Conservation (phyloP, 2,888 invertebrate species). For the Drosophila lutescens region DNA sequence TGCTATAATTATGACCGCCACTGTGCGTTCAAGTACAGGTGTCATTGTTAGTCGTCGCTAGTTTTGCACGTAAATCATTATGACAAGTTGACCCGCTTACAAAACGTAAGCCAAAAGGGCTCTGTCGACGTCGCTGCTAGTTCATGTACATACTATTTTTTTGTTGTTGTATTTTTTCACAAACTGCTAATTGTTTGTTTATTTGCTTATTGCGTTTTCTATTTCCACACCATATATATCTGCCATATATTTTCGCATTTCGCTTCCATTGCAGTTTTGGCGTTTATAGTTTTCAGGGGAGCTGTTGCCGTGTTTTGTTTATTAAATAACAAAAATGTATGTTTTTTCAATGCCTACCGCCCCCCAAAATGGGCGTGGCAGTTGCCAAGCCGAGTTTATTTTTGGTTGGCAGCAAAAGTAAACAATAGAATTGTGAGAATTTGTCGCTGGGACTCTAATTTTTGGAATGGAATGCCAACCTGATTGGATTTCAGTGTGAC, state of each 20-base stretch:
- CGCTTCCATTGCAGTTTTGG: slow-evolving; percentile 19
- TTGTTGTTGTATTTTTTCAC: slow-evolving; percentile 22
- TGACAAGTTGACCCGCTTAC: slow-evolving; percentile 77
- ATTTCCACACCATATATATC: slow-evolving; percentile 21
- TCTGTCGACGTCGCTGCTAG: slow-evolving; percentile 27
- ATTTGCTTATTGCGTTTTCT: slow-evolving; percentile 61
- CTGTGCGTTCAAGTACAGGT: slow-evolving; percentile 55
- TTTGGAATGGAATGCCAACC: slow-evolving; percentile 25
- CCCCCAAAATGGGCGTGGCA: slow-evolving; percentile 1
- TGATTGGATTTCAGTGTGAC: slow-evolving; percentile 17
- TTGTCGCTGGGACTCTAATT: slow-evolving; percentile 12
- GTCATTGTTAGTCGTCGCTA: slow-evolving; percentile 49
- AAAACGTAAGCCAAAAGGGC: slow-evolving; percentile 43
- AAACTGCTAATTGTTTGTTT: slow-evolving; percentile 71
- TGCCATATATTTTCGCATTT: slow-evolving; percentile 17
- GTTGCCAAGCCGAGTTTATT: slow-evolving; percentile 32
- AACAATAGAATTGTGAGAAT: slow-evolving; percentile 37
- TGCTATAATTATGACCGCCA: background rate
- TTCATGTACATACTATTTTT: background rate
- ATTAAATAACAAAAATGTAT: slow-evolving; percentile 24
- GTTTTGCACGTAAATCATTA: slow-evolving; percentile 66
- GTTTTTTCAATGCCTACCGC: slow-evolving; percentile 10
- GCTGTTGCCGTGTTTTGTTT: slow-evolving; percentile 33
- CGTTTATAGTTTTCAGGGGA: slow-evolving; percentile 10
- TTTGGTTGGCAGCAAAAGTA: slow-evolving; percentile 16